phyloP scores from a whole-genome alignment of 30 jellyfish, hydroid and myxozoan genomes.

The Phacellophora camtschatica region DNA sequence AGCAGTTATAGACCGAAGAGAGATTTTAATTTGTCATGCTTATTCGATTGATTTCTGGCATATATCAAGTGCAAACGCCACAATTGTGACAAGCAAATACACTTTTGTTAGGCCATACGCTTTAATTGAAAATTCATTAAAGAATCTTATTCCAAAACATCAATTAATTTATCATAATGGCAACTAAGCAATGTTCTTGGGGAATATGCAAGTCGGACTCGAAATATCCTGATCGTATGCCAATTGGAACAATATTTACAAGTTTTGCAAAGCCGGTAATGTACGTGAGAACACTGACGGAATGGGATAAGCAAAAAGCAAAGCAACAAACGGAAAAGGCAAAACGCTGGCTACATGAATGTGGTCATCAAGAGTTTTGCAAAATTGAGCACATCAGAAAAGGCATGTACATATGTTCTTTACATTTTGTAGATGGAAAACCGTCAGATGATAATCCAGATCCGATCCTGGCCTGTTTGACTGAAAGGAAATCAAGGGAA shows the following conservation, averaged over 20 bases:
- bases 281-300: too few species aligned
- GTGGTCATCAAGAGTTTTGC: constrained; percentile 10
- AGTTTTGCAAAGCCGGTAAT: constrained; percentile 48
- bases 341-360: constrained; percentile 39
- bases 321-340: not conserved
- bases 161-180: too few species aligned
- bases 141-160: too few species aligned
- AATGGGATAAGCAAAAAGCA: not conserved
- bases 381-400: not conserved
- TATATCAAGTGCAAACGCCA: constrained; percentile 4
- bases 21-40: too few species aligned
- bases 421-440: constrained; percentile 11
- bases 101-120: too few species aligned
- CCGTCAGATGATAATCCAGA: constrained; percentile 43
- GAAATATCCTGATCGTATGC: constrained; percentile 65
- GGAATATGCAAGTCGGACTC: constrained; percentile 54
- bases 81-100: too few species aligned
- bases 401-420: constrained; percentile 32
- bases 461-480: constrained; percentile 4
- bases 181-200: constrained; percentile 70
- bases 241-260: constrained; percentile 50
- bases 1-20: too few species aligned
- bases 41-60: not conserved
- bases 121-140: too few species aligned
- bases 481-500: not conserved